Evolutionary conservation across 2,888 invertebrate species (phyloP).

Genomic region (Fabriciana adippe): DNA sequence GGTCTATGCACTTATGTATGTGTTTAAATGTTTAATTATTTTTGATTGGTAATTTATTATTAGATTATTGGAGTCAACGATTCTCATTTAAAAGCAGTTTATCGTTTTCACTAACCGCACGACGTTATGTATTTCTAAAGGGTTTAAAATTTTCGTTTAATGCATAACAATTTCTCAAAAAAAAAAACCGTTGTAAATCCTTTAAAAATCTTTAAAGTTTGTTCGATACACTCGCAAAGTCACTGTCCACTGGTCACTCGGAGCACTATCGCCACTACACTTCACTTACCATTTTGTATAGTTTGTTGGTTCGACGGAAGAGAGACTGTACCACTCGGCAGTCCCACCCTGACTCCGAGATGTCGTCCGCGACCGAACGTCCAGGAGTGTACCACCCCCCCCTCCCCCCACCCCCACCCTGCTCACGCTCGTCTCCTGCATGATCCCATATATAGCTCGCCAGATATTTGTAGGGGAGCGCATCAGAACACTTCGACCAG

Average conservation of each 20-base stretch:
- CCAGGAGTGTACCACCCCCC: constrained; percentile 49
- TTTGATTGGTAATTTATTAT: too few relatives aligned
- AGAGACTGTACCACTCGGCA: constrained; percentile 78
- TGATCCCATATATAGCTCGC: constrained; percentile 80
- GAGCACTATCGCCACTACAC: constrained; percentile 49
- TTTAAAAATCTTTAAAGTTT: too few relatives aligned
- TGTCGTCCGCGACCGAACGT: constrained; percentile 56
- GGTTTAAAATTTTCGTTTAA: too few relatives aligned
- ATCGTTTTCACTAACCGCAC: too few relatives aligned
- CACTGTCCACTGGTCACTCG: constrained; percentile 51
- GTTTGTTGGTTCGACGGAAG: constrained; percentile 76
- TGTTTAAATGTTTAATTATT: too few relatives aligned
- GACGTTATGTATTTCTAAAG: too few relatives aligned
- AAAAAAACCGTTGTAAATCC: too few relatives aligned
- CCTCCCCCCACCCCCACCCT: constrained; percentile 49
- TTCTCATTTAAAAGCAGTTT: too few relatives aligned
- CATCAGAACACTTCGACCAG: constrained; percentile 63
- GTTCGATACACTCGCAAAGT: constrained; percentile 30
- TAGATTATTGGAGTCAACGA: too few relatives aligned
- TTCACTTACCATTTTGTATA: constrained; percentile 76
- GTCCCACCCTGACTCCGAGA: constrained; percentile 80
- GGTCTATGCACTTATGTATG: too few relatives aligned
- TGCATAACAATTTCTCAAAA: too few relatives aligned
- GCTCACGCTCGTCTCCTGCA: constrained; percentile 43
- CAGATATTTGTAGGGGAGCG: constrained; percentile 57